A percentile compares a stretch with the other conserved stretches of the same genome.
phyloP scores from a whole-genome alignment of 1,140 invertebrate species.

The Latrodectus geometricus region DNA sequence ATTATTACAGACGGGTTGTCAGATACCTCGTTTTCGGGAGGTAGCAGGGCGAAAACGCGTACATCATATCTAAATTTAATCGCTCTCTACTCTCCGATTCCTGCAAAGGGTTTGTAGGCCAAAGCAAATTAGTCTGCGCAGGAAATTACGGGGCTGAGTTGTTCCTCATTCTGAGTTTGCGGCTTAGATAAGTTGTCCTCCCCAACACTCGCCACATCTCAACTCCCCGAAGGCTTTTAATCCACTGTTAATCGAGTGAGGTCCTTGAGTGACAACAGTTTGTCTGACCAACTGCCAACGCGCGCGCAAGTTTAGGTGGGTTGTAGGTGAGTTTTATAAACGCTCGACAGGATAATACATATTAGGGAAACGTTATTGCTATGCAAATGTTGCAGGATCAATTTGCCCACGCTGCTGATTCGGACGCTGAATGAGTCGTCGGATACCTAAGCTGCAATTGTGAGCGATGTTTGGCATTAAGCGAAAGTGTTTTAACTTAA shows the following conservation, averaged over 20 bases:
- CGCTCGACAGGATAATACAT: no score
- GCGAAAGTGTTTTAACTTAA: no score
- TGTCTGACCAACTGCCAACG: neutral
- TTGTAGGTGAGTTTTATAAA: no score
- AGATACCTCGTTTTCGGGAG: conserved; percentile 8
- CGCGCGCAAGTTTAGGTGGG: neutral
- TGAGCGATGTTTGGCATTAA: no score
- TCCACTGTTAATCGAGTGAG: conserved; percentile 6
- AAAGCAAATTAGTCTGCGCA: conserved; percentile 56
- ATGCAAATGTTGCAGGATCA: no score
- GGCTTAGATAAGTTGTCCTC: conserved; percentile 31
- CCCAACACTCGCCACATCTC: conserved; percentile 11
- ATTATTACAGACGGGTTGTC: conserved; percentile 50
- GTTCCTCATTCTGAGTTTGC: conserved; percentile 32
- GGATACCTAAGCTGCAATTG: no score
- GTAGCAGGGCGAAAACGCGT: conserved; percentile 42
- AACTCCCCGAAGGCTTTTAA: conserved; percentile 6
- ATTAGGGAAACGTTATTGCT: no score
- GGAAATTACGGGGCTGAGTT: conserved; percentile 57
- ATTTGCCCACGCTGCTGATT: no score
- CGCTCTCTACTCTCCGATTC: conserved; percentile 29
- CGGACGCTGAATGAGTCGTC: no score
- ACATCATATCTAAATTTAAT: conserved; percentile 62
- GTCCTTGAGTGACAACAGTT: neutral
- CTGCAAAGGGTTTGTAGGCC: conserved; percentile 18